Conservation (phyloP, 2,888 invertebrate genomes). For the Gymnosoma rotundatum region DNA sequence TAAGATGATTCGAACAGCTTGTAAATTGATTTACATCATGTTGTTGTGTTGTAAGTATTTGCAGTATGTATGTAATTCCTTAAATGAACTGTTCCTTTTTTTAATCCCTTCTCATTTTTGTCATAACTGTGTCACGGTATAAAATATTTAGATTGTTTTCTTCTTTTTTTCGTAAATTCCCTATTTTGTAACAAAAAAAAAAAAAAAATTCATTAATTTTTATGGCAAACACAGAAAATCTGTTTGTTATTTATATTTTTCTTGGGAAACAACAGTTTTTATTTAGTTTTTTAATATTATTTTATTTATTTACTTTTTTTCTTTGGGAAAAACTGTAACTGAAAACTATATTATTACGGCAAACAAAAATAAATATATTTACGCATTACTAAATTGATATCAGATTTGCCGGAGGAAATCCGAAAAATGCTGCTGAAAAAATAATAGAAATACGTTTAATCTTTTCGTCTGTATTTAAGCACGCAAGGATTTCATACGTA, state of each 20-base stretch:
- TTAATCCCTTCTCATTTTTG: neutral
- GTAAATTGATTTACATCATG: slow-evolving; percentile 60
- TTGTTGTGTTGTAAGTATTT: slow-evolving; percentile 49
- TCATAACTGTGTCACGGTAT: slow-evolving; percentile 26
- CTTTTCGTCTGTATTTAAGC: too few relatives aligned
- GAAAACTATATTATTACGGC: slow-evolving; percentile 21
- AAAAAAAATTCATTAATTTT: slow-evolving; percentile 69
- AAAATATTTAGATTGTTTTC: too few relatives aligned
- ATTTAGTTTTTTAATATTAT: neutral
- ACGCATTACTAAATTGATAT: too few relatives aligned
- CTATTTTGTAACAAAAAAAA: slow-evolving; percentile 63
- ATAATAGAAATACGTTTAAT: too few relatives aligned
- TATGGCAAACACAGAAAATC: slow-evolving; percentile 63
- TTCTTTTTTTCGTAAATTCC: too few relatives aligned
- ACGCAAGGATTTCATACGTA: too few relatives aligned
- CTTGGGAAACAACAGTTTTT: neutral
- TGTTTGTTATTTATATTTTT: slow-evolving; percentile 38
- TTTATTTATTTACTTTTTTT: slow-evolving; percentile 15
- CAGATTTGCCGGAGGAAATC: too few relatives aligned
- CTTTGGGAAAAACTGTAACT: slow-evolving; percentile 3
- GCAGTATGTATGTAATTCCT: slow-evolving; percentile 45
- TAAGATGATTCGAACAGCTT: slow-evolving; percentile 30
- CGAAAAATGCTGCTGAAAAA: too few relatives aligned
- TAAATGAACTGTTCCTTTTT: slow-evolving; percentile 33
- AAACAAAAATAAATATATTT: too few relatives aligned